Percentiles rank a stretch among this genome's conserved stretches.
Conservation (phyloP, 1,140 invertebrate species). For the Leptinotarsa defecta region DNA sequence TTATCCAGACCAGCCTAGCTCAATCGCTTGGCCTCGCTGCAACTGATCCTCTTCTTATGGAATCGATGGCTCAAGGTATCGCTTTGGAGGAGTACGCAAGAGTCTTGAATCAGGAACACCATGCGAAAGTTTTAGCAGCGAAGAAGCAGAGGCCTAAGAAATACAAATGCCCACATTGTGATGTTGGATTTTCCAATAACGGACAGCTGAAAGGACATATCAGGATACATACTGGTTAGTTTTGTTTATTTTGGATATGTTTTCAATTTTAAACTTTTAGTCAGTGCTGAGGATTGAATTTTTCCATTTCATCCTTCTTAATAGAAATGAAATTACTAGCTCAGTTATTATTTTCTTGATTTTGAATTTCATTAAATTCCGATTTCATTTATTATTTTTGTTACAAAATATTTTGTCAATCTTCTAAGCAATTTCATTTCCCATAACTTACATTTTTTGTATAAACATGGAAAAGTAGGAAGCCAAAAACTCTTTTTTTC, state of each 20-base stretch:
- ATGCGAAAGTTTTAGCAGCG: slow-evolving; percentile 64
- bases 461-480: too few relatives aligned
- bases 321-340: too few relatives aligned
- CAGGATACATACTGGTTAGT: slow-evolving; percentile 84
- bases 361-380: too few relatives aligned
- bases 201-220: slow-evolving; percentile 90
- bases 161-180: slow-evolving; percentile 85
- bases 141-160: slow-evolving; percentile 85
- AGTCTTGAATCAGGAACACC: slow-evolving; percentile 68
- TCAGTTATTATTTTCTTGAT: too few relatives aligned
- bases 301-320: too few relatives aligned
- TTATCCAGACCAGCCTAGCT: slow-evolving; percentile 54
- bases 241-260: background rate
- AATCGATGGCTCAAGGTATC: slow-evolving; percentile 62
- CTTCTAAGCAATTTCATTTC: too few relatives aligned
- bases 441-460: too few relatives aligned
- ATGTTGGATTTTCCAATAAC: slow-evolving; percentile 90
- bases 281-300: too few relatives aligned
- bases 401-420: too few relatives aligned
- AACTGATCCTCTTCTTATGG: slow-evolving; percentile 59
- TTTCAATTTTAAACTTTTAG: too few relatives aligned
- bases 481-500: too few relatives aligned
- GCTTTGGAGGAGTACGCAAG: slow-evolving; percentile 68
- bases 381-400: too few relatives aligned
- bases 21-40: slow-evolving; percentile 59